A percentile compares a stretch with the other conserved stretches of the same genome.
These are phyloP conservation scores for Gymnosoma rotundatum DNA, from an alignment of 2,888 invertebrate genomes.

Conservation along the genomic window DNA sequence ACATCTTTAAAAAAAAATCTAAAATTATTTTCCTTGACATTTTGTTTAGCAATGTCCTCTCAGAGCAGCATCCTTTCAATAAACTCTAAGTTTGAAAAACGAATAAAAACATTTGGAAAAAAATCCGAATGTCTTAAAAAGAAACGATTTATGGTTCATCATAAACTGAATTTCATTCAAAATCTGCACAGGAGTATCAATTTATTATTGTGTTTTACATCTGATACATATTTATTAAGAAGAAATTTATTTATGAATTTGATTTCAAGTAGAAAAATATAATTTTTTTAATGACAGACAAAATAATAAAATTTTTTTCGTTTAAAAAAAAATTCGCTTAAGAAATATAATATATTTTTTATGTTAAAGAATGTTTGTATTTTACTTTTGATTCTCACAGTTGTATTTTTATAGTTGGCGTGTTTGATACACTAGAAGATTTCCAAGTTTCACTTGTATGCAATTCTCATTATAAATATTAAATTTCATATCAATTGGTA, in stretches of 20 bases:
- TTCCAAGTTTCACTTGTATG: no score
- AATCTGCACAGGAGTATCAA: slow-evolving; percentile 16
- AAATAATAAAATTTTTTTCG: not conserved
- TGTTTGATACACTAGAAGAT: no score
- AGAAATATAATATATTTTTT: no score
- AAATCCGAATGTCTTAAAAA: slow-evolving; percentile 68
- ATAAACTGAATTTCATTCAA: slow-evolving; percentile 71
- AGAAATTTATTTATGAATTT: slow-evolving; percentile 35
- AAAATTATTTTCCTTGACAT: slow-evolving; percentile 40
- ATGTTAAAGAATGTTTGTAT: no score
- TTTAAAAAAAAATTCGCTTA: not conserved
- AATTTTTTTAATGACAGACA: not conserved
- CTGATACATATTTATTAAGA: slow-evolving; percentile 18
- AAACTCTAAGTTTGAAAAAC: slow-evolving; percentile 37
- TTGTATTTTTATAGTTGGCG: no score
- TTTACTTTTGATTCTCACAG: no score
- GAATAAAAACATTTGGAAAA: slow-evolving; percentile 38
- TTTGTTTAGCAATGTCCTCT: slow-evolving; percentile 41
- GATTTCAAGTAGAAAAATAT: slow-evolving; percentile 58
- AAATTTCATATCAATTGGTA: no score
- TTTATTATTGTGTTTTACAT: slow-evolving; percentile 2
- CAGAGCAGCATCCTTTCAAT: slow-evolving; percentile 42
- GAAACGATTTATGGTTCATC: slow-evolving; percentile 79
- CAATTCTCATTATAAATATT: no score
- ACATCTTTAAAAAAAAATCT: slow-evolving; percentile 57